Evolutionary conservation across 2,113 vertebrate genomes (phyloP).

Genomic region (Manacus vitellinus): DNA sequence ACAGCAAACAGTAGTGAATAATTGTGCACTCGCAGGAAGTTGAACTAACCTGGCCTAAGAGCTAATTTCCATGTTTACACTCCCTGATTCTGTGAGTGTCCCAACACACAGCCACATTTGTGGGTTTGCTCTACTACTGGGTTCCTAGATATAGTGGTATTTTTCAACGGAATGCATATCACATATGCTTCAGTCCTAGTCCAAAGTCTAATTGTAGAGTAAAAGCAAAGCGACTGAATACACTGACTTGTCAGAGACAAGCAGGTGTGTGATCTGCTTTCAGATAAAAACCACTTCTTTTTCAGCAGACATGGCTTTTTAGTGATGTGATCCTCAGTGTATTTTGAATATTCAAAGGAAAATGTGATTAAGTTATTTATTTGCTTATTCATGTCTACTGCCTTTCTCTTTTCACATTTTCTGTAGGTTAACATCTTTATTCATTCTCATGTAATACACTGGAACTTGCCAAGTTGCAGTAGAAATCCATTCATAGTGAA

Average conservation of each 20-base stretch:
- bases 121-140: background rate
- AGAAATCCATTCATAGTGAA: background rate
- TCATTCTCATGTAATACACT: background rate
- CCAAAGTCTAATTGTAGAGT: background rate
- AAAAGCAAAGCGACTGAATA: constrained; percentile 25
- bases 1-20: background rate
- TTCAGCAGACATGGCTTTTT: background rate
- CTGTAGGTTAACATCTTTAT: background rate
- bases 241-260: constrained; percentile 26
- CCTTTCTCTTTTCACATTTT: background rate
- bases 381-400: background rate
- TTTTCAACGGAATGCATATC: background rate
- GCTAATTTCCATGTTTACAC: background rate
- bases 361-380: background rate
- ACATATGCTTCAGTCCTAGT: background rate
- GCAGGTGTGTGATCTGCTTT: constrained; percentile 35
- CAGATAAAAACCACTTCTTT: background rate
- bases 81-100: background rate
- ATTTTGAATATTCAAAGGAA: background rate
- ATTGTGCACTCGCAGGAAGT: background rate
- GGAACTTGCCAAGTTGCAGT: background rate
- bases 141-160: background rate
- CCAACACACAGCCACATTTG: background rate
- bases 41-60: background rate
- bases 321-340: background rate